Evolutionary conservation across 23 tunicate genomes (phyloP).

Genomic region (Halocynthia roretzi): DNA sequence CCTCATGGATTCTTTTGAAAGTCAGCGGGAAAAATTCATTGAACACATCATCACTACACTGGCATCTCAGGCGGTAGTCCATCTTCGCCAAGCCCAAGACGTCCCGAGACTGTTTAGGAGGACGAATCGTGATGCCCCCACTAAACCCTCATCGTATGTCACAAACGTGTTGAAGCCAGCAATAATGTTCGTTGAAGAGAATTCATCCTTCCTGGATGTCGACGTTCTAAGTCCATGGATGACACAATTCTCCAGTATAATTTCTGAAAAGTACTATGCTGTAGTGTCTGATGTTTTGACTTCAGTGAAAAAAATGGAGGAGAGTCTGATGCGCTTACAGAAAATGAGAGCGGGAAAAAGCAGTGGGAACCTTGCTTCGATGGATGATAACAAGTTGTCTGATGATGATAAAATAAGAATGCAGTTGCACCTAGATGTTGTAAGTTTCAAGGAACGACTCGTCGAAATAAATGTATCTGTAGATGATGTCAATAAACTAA

Average conservation of each 20-base stretch:
- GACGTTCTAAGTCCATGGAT: constrained; percentile 28
- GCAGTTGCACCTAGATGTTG: constrained; percentile 70
- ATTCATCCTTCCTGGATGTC: constrained; percentile 21
- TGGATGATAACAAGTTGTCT: constrained; percentile 33
- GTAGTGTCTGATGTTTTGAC: constrained; percentile 74
- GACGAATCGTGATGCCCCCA: constrained; percentile 80
- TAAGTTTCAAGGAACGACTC: constrained; percentile 52
- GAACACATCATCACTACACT: constrained; percentile 35
- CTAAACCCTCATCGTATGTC: constrained; percentile 75
- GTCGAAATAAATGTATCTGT: constrained; percentile 1
- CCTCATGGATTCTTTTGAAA: constrained; percentile 8
- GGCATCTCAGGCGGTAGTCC: constrained; percentile 26
- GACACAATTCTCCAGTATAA: constrained; percentile 20
- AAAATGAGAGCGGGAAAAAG: constrained; percentile 65
- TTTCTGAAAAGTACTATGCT: constrained; percentile 45
- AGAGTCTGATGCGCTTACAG: constrained; percentile 76
- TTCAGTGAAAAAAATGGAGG: constrained; percentile 89
- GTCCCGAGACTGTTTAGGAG: constrained; percentile 83
- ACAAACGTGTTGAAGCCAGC: constrained; percentile 31
- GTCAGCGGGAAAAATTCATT: constrained; percentile 14
- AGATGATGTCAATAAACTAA: constrained; percentile 3
- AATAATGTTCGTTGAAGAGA: constrained; percentile 24
- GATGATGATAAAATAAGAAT: constrained; percentile 90
- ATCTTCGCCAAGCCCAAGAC: constrained; percentile 79
- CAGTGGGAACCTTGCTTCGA: constrained; percentile 52